These are phyloP conservation scores for Schizotus pectinicornis DNA, from an alignment of 2,888 invertebrate species.

Conservation along the genomic window DNA sequence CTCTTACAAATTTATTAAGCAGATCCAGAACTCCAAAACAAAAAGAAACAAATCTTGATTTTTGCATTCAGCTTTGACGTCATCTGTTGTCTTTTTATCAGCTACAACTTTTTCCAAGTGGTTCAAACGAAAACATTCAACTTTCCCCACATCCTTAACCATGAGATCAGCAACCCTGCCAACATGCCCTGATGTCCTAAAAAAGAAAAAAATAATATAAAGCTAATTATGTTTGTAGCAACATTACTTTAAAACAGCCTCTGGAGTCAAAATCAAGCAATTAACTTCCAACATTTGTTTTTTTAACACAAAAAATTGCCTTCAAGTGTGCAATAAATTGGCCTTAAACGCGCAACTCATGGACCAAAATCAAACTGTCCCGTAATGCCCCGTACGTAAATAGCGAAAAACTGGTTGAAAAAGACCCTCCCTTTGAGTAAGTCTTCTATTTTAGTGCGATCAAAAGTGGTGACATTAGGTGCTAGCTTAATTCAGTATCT, in stretches of 20 bases:
- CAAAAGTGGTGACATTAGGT: conserved; percentile 75
- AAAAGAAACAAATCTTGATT: too few species aligned
- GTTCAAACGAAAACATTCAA: conserved; percentile 97
- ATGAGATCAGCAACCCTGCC: conserved; percentile 99
- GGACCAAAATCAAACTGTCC: conserved; percentile 99
- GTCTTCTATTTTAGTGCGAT: conserved; percentile 95
- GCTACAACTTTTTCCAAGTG: conserved; percentile 87
- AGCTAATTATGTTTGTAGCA: neutral
- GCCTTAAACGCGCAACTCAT: conserved; percentile 99
- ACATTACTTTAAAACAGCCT: conserved; percentile 84
- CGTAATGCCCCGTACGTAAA: conserved; percentile 95
- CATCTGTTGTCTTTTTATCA: conserved; percentile 81
- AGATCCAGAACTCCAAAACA: too few species aligned
- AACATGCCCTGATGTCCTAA: conserved; percentile 95
- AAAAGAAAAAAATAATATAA: too few species aligned
- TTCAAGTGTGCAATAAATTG: conserved; percentile 92
- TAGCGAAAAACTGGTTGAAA: conserved; percentile 98
- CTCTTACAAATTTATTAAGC: conserved; percentile 51
- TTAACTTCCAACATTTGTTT: conserved; percentile 99
- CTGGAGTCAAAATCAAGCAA: conserved; percentile 96
- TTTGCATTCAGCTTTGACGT: conserved; percentile 74
- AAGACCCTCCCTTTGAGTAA: conserved; percentile 95
- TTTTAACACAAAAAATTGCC: conserved; percentile 94
- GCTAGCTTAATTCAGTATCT: conserved; percentile 89
- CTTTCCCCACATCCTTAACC: conserved; percentile 96